These are phyloP conservation scores for Amphipoea oculea DNA, from an alignment of 2,888 invertebrate genomes.

Conservation along the genomic window DNA sequence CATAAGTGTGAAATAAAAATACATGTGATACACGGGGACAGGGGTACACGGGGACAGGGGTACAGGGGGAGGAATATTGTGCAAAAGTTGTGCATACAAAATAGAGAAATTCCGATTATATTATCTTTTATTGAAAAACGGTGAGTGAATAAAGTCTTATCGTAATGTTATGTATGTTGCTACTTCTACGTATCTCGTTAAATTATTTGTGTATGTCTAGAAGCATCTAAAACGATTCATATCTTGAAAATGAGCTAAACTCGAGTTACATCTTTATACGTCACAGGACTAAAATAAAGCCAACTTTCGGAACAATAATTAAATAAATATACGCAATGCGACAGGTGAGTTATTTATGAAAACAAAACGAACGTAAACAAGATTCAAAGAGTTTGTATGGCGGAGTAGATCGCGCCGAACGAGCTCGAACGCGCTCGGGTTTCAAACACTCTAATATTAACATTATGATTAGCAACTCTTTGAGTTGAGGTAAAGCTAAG, in stretches of 20 bases:
- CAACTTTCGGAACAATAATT: constrained; percentile 26
- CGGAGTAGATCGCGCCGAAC: neutral
- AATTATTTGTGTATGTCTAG: neutral
- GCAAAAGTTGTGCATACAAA: neutral
- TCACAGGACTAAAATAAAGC: neutral
- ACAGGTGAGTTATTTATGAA: constrained; percentile 32
- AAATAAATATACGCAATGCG: constrained; percentile 44
- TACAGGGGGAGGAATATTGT: neutral
- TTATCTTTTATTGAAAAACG: neutral
- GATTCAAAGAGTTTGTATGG: constrained; percentile 14
- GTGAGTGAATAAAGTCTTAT: neutral
- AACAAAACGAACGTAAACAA: constrained; percentile 21
- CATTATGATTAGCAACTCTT: constrained; percentile 37
- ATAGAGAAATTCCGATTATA: neutral
- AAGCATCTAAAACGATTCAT: neutral
- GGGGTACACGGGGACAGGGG: no score
- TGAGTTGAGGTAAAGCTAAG: constrained; percentile 1
- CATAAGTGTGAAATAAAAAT: neutral
- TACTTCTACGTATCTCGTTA: neutral
- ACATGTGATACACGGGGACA: neutral
- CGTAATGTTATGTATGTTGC: neutral
- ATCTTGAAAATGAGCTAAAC: constrained; percentile 5
- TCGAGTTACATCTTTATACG: neutral
- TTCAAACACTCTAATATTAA: constrained; percentile 26
- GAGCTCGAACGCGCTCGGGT: constrained; percentile 1